Percentiles rank a stretch among this genome's conserved stretches.
These are phyloP conservation scores for Echinops telfairi DNA, from an alignment of 2,113 vertebrate species.

Conservation along the genomic window DNA sequence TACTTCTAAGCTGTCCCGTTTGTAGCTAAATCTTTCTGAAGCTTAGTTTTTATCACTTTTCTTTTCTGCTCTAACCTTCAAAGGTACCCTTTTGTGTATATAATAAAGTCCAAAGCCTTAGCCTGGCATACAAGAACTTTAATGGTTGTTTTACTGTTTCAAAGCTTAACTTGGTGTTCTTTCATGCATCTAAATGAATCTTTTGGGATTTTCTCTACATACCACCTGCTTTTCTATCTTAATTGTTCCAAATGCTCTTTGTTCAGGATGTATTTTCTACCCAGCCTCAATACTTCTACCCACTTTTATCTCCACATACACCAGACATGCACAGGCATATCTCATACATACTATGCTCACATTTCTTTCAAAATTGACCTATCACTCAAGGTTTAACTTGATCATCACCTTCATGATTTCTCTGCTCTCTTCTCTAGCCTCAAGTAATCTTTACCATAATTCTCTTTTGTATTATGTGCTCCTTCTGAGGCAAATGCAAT, in stretches of 20 bases:
- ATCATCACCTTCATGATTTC: slow-evolving; percentile 4
- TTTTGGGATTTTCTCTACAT: neutral
- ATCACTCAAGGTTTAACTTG: neutral
- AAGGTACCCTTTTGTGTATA: neutral
- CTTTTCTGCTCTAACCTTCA: neutral
- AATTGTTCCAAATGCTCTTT: neutral
- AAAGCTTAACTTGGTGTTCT: slow-evolving; percentile 29
- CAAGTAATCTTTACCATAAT: neutral
- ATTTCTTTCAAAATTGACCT: neutral
- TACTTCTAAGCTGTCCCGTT: neutral
- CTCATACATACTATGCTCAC: neutral
- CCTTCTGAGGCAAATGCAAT: neutral
- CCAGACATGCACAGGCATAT: neutral
- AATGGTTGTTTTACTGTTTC: neutral
- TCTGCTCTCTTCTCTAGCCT: neutral
- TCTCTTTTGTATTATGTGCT: neutral
- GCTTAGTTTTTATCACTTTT: neutral
- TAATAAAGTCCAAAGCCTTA: neutral
- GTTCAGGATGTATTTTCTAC: neutral
- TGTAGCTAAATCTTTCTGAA: slow-evolving; percentile 13
- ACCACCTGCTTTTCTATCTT: neutral
- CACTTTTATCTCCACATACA: neutral
- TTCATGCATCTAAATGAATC: neutral
- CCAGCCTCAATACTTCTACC: neutral
- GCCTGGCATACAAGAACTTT: neutral